Evolutionary conservation across 2,888 invertebrate genomes (phyloP).

Genomic region (Protophormia terraenovae): DNA sequence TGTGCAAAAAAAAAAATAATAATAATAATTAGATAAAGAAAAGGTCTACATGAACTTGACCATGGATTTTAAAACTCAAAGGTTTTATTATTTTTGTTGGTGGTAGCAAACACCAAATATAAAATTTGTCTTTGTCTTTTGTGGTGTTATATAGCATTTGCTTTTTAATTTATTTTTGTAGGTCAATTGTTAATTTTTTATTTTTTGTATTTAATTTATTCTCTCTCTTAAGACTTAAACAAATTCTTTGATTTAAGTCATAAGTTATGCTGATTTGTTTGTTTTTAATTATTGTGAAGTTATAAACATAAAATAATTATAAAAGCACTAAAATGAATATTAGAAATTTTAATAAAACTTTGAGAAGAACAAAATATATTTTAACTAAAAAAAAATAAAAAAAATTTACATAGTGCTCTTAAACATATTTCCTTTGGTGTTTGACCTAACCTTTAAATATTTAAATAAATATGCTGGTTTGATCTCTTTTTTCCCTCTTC

Average conservation of each 20-base stretch:
- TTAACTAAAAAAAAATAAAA: too few relatives aligned
- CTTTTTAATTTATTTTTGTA: background rate
- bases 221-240: background rate
- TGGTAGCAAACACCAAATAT: background rate
- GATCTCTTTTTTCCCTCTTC: background rate
- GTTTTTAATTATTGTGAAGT: too few relatives aligned
- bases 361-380: too few relatives aligned
- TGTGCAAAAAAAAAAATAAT: background rate
- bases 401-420: too few relatives aligned
- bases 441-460: background rate
- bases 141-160: background rate
- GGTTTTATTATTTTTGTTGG: background rate
- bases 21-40: background rate
- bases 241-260: background rate
- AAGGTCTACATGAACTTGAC: conserved; percentile 15
- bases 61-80: background rate
- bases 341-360: too few relatives aligned
- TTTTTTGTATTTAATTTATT: background rate
- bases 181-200: background rate
- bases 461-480: background rate
- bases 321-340: background rate
- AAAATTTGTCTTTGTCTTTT: background rate
- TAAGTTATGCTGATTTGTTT: background rate
- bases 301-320: background rate
- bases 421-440: background rate